Conservation (phyloP, 2,797 vertebrate species). For the Helicolenus hilgendorfi region DNA sequence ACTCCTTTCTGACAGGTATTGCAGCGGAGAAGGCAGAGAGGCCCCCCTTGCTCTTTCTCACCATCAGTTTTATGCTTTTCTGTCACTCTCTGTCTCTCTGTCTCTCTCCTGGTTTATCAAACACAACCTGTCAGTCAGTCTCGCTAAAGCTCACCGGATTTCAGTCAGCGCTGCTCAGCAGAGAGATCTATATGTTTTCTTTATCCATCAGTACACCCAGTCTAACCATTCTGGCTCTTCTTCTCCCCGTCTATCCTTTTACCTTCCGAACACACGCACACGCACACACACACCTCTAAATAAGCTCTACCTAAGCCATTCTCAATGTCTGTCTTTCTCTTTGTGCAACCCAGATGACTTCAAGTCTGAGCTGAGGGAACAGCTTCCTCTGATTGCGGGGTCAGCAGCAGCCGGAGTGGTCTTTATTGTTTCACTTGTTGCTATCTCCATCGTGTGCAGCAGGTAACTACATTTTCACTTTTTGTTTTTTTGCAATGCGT, state of each 20-base stretch:
- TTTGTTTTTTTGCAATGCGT: not conserved
- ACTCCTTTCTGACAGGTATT: conserved; percentile 56
- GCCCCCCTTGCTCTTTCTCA: not conserved
- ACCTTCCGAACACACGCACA: conserved; percentile 8
- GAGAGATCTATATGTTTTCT: conserved; percentile 64
- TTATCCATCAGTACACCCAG: conserved; percentile 54
- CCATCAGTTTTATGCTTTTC: conserved; percentile 15
- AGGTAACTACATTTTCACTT: conserved; percentile 88
- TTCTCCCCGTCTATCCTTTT: not conserved
- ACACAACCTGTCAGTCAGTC: conserved; percentile 67
- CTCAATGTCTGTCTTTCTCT: conserved; percentile 39
- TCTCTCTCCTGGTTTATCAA: conserved; percentile 61
- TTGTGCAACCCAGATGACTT: conserved; percentile 93
- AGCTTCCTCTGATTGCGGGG: conserved; percentile 97
- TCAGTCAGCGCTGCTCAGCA: conserved; percentile 53
- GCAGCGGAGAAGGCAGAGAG: conserved; percentile 31
- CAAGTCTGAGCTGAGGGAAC: conserved; percentile 98
- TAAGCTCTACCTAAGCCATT: conserved; percentile 10
- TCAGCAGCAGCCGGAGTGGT: conserved; percentile 97
- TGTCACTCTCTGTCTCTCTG: conserved; percentile 28
- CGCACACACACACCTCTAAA: not conserved
- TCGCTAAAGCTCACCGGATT: conserved; percentile 60
- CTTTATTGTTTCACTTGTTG: conserved; percentile 97
- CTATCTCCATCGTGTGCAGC: conserved; percentile 98
- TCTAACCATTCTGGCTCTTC: conserved; percentile 16